Conservation (phyloP, 2,113 vertebrate genomes). For the Sceloporus undulatus region DNA sequence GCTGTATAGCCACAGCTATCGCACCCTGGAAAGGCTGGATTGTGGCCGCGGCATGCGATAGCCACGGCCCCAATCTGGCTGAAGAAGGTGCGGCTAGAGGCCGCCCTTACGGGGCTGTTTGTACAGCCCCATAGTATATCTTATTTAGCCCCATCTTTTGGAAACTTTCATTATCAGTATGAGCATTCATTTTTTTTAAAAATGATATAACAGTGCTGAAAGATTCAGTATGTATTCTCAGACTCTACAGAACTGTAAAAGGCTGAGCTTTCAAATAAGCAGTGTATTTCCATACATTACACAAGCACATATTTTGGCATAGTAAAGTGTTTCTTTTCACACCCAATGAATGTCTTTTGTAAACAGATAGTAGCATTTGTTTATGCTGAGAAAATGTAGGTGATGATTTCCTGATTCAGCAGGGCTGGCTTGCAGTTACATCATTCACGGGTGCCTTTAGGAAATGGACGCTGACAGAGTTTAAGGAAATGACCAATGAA, state of each 20-base stretch:
- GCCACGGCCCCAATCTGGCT: too few species aligned
- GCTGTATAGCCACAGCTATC: too few species aligned
- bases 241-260: neutral
- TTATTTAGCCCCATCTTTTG: neutral
- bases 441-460: neutral
- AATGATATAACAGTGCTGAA: neutral
- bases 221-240: neutral
- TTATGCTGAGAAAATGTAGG: constrained; percentile 19
- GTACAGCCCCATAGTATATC: neutral
- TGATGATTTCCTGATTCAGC: neutral
- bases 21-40: too few species aligned
- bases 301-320: neutral
- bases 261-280: neutral
- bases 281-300: neutral
- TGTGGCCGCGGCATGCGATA: too few species aligned
- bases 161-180: neutral
- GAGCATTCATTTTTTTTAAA: neutral
- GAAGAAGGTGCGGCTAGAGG: too few species aligned
- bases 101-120: too few species aligned
- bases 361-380: constrained; percentile 10
- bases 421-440: neutral
- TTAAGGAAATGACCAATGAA: neutral
- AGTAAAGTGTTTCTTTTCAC: neutral
- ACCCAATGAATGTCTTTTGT: neutral
- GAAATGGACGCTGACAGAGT: neutral